These are phyloP conservation scores for Oreochromis mossambicus DNA, from an alignment of 2,797 vertebrate genomes.

Conservation along the genomic window DNA sequence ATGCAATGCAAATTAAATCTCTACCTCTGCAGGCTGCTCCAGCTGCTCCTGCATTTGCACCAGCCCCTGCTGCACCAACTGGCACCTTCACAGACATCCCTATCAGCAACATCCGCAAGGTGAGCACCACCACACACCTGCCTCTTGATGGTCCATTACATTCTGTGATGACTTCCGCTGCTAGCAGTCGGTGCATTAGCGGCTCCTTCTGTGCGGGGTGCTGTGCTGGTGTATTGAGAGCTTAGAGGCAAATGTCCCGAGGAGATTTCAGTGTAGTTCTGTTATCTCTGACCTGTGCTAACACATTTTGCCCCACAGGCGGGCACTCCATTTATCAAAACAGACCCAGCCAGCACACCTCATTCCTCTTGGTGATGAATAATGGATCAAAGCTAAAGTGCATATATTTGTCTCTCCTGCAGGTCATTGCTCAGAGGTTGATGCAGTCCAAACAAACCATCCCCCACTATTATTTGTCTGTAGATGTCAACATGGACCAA, in stretches of 20 bases:
- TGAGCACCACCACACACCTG: constrained; percentile 55
- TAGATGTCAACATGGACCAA: constrained; percentile 94
- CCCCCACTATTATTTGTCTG: constrained; percentile 97
- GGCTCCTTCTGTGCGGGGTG: neutral
- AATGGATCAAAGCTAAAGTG: constrained; percentile 25
- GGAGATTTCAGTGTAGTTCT: neutral
- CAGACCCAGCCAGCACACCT: neutral
- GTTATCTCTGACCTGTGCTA: constrained; percentile 18
- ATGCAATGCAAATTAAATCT: neutral
- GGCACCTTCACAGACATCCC: constrained; percentile 95
- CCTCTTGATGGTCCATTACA: neutral
- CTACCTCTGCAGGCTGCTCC: constrained; percentile 56
- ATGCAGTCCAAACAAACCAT: constrained; percentile 98
- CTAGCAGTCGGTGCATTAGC: neutral
- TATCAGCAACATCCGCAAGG: constrained; percentile 92
- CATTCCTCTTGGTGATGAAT: constrained; percentile 7
- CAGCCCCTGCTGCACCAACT: constrained; percentile 61
- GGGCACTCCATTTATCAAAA: neutral
- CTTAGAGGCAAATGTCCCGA: neutral
- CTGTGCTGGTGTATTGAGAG: neutral
- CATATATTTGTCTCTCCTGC: neutral
- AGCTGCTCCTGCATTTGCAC: constrained; percentile 46
- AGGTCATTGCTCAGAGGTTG: constrained; percentile 97
- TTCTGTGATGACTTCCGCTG: neutral
- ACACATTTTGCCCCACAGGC: constrained; percentile 18